Evolutionary conservation across 2,888 invertebrate species (phyloP), one percentile per base, ranked within the genome.

Genomic region (Drosophila prolongata): DNA sequence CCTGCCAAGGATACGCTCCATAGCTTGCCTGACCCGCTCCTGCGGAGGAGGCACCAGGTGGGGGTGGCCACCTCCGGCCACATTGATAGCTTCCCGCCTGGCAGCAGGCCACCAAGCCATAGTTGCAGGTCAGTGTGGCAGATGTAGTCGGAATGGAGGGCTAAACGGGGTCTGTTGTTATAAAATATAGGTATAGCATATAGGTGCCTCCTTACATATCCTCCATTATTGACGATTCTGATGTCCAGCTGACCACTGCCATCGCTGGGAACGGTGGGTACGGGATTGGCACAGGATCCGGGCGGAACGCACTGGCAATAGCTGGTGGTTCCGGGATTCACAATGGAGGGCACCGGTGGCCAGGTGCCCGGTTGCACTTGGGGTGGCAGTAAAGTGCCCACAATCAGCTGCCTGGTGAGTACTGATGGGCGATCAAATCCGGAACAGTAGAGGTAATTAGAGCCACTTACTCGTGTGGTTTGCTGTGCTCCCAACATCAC

Each of bases 1-100:
- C 95, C 93, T 95, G 95, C 96, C 96, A 96, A 3, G 96, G 96
- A 91, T 94, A 95, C 78, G 95, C 95, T 13, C 96, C 96, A 80
- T 93, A 95, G 70, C 92, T 93, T 10, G 96, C 94, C 90, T 94
- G 94, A 1, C 95, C 95, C 34, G 91, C 75, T 14, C 76, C 88
- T 0, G 93, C 90, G 5, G 91, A 80, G 1, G 92, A 91, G 6
- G 90, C 81, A 1, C 88, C 89, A 0, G 91, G 80, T 1, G 92
- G 91, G 0, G 92, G 90, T 2, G 92, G 90, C 6, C 75, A 92
- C 5, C 90, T 78, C 0, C 85, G 77, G 1, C 92, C 92, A 42
- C 92, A 92, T 24, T 90, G 90, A 80, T 92, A 92, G 13, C 79
- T 54, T 13, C 91, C 91, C 1, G 82, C 75, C 59, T 88, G 87